Evolutionary conservation across 2,888 invertebrate species (phyloP).

Genomic region (Hoplodrina blanda): DNA sequence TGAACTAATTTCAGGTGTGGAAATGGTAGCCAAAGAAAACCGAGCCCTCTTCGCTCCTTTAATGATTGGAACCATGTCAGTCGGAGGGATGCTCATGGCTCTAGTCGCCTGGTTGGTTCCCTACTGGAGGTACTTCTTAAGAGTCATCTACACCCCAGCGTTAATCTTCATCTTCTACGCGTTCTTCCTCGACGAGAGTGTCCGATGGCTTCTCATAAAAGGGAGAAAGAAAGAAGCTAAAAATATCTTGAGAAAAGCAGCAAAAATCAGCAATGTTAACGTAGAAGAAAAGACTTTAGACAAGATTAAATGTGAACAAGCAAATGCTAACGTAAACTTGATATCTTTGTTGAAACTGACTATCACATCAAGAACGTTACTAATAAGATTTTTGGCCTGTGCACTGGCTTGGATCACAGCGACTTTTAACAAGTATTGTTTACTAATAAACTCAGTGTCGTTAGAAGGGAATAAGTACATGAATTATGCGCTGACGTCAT

Average conservation of each 20-base stretch:
- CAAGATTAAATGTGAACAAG: conserved; percentile 66
- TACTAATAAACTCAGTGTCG: conserved; percentile 92
- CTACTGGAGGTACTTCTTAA: conserved; percentile 93
- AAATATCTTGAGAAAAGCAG: conserved; percentile 90
- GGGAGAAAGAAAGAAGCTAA: conserved; percentile 92
- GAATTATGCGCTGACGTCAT: conserved; percentile 92
- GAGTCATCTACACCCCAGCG: conserved; percentile 93
- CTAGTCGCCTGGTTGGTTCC: conserved; percentile 83
- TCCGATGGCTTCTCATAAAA: conserved; percentile 94
- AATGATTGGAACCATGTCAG: conserved; percentile 58
- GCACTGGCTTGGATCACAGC: conserved; percentile 75
- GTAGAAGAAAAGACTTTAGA: conserved; percentile 69
- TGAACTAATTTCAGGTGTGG: conserved; percentile 69
- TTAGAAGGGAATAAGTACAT: conserved; percentile 93
- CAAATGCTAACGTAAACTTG: conserved; percentile 20
- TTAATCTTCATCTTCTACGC: conserved; percentile 92
- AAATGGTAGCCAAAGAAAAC: conserved; percentile 70
- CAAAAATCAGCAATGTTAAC: conserved; percentile 78
- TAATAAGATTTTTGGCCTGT: conserved; percentile 73
- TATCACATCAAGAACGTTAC: conserved; percentile 67
- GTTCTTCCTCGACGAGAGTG: conserved; percentile 94
- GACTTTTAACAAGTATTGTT: conserved; percentile 90
- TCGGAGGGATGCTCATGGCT: conserved; percentile 73
- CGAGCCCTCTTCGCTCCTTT: conserved; percentile 60
- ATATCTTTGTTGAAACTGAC: conserved; percentile 42